A percentile compares a stretch with the other conserved stretches of the same genome.
These are phyloP conservation scores for Harlomillsia oculata DNA, from an alignment of 1,140 invertebrate genomes.

Conservation along the genomic window DNA sequence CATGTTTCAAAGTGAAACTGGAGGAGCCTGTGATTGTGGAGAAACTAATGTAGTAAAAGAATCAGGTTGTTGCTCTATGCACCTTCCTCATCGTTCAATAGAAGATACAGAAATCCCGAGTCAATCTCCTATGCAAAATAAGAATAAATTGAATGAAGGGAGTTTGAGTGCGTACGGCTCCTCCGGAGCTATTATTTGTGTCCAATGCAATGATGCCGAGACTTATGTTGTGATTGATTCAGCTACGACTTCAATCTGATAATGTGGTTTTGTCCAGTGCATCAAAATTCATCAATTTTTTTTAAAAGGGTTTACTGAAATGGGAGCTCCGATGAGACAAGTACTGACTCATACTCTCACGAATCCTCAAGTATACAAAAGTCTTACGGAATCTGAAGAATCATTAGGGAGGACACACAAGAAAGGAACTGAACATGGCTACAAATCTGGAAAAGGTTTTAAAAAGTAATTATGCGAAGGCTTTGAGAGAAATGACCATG, in stretches of 20 bases:
- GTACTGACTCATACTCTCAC: slow-evolving; percentile 81
- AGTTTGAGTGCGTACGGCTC: slow-evolving; percentile 36
- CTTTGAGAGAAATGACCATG: neutral
- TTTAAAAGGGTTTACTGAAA: slow-evolving; percentile 82
- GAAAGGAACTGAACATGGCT: too few species aligned
- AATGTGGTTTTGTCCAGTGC: neutral
- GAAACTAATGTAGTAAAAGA: slow-evolving; percentile 93
- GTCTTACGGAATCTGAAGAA: slow-evolving; percentile 37
- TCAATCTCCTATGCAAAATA: neutral
- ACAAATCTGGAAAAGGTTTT: slow-evolving; percentile 41
- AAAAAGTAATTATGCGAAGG: slow-evolving; percentile 41
- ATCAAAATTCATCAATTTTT: slow-evolving; percentile 64
- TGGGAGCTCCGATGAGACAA: slow-evolving; percentile 84
- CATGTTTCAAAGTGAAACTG: slow-evolving; percentile 93
- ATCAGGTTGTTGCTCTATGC: slow-evolving; percentile 52
- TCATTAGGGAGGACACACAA: neutral
- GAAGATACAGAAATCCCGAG: neutral
- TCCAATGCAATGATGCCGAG: slow-evolving; percentile 88
- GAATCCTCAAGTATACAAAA: slow-evolving; percentile 55
- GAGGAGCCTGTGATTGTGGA: slow-evolving; percentile 96
- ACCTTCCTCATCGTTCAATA: too few species aligned
- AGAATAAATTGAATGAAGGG: neutral
- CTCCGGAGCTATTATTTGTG: slow-evolving; percentile 59
- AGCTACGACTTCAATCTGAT: too few species aligned
- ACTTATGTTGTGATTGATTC: slow-evolving; percentile 74